Evolutionary conservation across 1,140 invertebrate species (phyloP), one percentile per base, ranked within the genome.

Genomic region (Diabrotica undecimpunctata): DNA sequence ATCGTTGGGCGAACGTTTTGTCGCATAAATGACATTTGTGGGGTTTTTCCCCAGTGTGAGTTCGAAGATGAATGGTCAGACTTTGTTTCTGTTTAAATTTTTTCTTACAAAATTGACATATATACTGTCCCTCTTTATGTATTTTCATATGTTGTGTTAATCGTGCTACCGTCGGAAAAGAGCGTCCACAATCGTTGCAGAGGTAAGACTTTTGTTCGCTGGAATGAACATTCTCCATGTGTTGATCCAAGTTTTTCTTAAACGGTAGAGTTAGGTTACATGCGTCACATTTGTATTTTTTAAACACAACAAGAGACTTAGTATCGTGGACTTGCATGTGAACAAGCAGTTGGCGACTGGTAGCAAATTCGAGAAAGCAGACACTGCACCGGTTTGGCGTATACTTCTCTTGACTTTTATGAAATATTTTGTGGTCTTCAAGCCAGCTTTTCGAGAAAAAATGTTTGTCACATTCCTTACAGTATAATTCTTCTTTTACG

Each of bases 21-120:
- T 65, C 68, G 41, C 73, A 74, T 5, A 68, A 55, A n/a, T 68
- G 65, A 57, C 78, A 79, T 11, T 67, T 14, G 11, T 72, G 65
- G 0, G 74, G 74, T 55, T 71, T 89, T 70, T 89, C 85, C 1
- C 88, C 88, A 0, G 87, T 88, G 67, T 90, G 88, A 55, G 82
- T 82, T 11, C 86, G 78, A 84, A 89, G 86, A 71, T 90, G 89
- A 5, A 52, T 46, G 41, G 65, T 71, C 8, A 74, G 51, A 38
- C 63, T 64, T 6, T 54, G 52, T n/a, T 68, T 68, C 6, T 62
- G 64, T n/a, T 62, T 58, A 38, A 68, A 60, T 46, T 64, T 55
- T 46, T 72, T 72, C 3, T 69, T 74, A 51, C 75, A 76, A 8
- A 70, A 57, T n/a, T 72, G 61, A 63, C 75, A 76, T 7, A 70